These are phyloP conservation scores for Ctenopoma multispine DNA, from an alignment of 2,797 vertebrate genomes.

Conservation along the genomic window DNA sequence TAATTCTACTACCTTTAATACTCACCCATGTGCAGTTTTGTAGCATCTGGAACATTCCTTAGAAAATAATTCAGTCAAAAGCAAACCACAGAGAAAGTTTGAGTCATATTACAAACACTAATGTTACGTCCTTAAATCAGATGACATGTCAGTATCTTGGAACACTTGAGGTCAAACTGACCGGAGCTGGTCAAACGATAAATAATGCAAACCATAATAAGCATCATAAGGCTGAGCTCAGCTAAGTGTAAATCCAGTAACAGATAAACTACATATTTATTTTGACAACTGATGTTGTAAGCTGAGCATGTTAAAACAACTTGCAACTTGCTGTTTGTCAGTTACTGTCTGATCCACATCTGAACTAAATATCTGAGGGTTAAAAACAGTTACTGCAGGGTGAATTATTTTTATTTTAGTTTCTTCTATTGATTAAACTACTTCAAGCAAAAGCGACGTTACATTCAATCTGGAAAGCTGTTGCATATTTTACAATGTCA, in stretches of 20 bases:
- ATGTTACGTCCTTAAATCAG: slow-evolving; percentile 49
- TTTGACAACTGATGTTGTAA: background rate
- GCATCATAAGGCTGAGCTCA: slow-evolving; percentile 12
- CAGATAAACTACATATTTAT: background rate
- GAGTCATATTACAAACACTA: slow-evolving; percentile 66
- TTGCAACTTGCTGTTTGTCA: slow-evolving; percentile 23
- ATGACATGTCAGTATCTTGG: slow-evolving; percentile 34
- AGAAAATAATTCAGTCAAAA: slow-evolving; percentile 77
- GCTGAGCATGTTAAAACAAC: slow-evolving; percentile 9
- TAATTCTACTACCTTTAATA: slow-evolving; percentile 71
- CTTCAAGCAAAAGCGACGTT: background rate
- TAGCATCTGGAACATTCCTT: slow-evolving; percentile 76
- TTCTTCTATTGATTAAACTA: background rate
- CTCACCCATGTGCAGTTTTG: slow-evolving; percentile 80
- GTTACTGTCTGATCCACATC: slow-evolving; percentile 49
- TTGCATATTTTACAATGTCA: background rate
- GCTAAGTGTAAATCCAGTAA: slow-evolving; percentile 7
- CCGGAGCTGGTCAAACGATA: slow-evolving; percentile 46
- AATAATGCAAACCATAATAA: slow-evolving; percentile 37
- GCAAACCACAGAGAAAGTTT: slow-evolving; percentile 74
- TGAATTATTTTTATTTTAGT: background rate
- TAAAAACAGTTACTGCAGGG: slow-evolving; percentile 3
- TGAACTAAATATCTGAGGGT: slow-evolving; percentile 23
- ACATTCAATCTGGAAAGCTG: background rate
- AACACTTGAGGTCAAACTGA: slow-evolving; percentile 45